phyloP scores from a whole-genome alignment of 1,140 invertebrate species.

The Pseudachorutes palmiensis region DNA sequence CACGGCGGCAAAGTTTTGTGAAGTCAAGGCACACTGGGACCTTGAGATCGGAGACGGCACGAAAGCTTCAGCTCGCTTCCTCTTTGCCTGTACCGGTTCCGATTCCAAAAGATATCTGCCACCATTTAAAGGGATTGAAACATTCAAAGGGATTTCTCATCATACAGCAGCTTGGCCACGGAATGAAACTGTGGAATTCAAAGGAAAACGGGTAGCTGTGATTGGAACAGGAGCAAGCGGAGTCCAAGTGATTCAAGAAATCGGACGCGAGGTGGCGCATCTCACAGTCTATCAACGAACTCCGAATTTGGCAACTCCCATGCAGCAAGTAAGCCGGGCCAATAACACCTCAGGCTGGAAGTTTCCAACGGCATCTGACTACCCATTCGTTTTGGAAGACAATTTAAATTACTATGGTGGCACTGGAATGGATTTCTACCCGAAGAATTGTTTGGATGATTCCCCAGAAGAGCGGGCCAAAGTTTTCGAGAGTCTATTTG shows the following conservation, averaged over 20 bases:
- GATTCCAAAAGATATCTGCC: not conserved
- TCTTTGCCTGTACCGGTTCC: not conserved
- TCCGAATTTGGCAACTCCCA: slow-evolving; percentile 8
- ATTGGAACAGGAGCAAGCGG: slow-evolving; percentile 20
- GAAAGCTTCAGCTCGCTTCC: not conserved
- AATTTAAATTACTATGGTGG: not conserved
- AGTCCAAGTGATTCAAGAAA: slow-evolving; percentile 16
- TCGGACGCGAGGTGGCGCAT: slow-evolving; percentile 1
- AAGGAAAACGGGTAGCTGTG: slow-evolving; percentile 16
- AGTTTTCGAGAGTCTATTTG: not conserved
- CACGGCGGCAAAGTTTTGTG: not conserved
- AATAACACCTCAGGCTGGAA: not conserved
- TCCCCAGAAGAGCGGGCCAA: not conserved
- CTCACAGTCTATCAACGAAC: slow-evolving; percentile 18
- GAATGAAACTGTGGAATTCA: not conserved
- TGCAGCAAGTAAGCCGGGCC: not conserved
- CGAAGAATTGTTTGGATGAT: not conserved
- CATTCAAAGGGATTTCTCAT: slow-evolving; percentile 13
- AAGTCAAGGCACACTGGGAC: not conserved
- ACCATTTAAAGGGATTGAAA: slow-evolving; percentile 1
- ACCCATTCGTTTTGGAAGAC: not conserved
- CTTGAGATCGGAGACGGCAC: not conserved
- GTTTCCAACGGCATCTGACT: not conserved
- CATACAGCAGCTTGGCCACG: slow-evolving; percentile 11
- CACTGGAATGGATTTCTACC: not conserved